These are phyloP conservation scores for Catocala fraxini DNA, from an alignment of 2,888 invertebrate genomes.

Conservation along the genomic window DNA sequence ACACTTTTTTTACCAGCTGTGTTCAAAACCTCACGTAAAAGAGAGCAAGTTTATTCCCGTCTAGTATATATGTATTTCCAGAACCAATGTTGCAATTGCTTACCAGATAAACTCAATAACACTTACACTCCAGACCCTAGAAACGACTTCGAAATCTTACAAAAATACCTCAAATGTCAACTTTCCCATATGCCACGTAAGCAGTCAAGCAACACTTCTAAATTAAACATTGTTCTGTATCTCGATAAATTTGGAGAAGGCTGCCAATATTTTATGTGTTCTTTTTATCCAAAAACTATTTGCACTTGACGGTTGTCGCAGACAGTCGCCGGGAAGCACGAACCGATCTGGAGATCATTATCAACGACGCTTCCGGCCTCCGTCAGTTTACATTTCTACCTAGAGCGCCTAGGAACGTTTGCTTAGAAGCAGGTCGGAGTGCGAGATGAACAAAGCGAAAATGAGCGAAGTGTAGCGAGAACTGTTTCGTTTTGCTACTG, in stretches of 20 bases:
- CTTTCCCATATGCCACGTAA: too few relatives aligned
- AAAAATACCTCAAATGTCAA: too few relatives aligned
- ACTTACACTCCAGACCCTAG: background rate
- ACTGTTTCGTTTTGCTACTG: too few relatives aligned
- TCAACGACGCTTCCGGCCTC: conserved; percentile 55
- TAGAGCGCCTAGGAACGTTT: conserved; percentile 15
- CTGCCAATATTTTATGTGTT: conserved; percentile 8
- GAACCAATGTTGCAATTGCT: too few relatives aligned
- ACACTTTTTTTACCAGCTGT: too few relatives aligned
- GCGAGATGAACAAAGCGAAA: conserved; percentile 12
- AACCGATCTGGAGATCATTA: conserved; percentile 61
- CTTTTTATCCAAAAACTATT: conserved; percentile 35
- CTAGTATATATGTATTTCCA: too few relatives aligned
- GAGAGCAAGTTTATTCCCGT: too few relatives aligned
- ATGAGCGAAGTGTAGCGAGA: background rate
- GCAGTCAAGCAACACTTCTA: too few relatives aligned
- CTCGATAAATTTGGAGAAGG: conserved; percentile 8
- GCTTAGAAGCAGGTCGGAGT: conserved; percentile 4
- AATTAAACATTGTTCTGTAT: conserved; percentile 3
- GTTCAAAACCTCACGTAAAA: too few relatives aligned
- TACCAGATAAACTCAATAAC: too few relatives aligned
- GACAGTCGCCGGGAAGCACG: conserved; percentile 45
- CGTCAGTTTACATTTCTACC: conserved; percentile 43
- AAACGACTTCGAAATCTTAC: background rate
- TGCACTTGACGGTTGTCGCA: conserved; percentile 41